Base-by-base conservation (phyloP, 2,113 vertebrate genomes). In the Sebastes schlegelii region DNA sequence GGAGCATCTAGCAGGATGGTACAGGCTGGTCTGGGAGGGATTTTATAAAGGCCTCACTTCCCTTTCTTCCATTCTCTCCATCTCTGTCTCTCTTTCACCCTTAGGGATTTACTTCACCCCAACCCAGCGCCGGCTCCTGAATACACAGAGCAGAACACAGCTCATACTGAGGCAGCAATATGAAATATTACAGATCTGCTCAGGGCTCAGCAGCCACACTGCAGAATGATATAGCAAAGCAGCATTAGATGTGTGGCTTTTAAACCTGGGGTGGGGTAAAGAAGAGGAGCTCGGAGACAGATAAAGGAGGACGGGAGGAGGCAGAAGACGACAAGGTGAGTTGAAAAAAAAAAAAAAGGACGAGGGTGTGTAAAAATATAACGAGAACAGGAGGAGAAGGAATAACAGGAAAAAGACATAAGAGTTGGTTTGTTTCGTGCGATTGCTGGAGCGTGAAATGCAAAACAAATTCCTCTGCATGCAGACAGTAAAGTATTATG, bases 131-230 rank as follows among this genome's bases (percentile, higher is more conserved):
- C 26, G 70, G 23, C 55, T 23, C 34, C 70, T 65, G 66, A 73
- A 72, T 43, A 72, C 71, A 76, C 79, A 78, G 70, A 61, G 45
- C 54, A 62, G 2, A 66, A 54, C 67, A 73, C 62, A 80, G 86
- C 72, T 80, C 43, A 77, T 46, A 81, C 77, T 45, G 73, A 85
- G 79, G 77, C 76, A 74, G 80, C 77, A 79, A 68, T 78, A 82
- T 80, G 63, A 75, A 64, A 85, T 68, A 79, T 73, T 34, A 76
- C 55, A 6, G 61, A 77, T 85, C 49, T 83, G 79, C 86, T 74
- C 43, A 10, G 55, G 82, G 84, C 73, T 82, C 67, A 67, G 84
- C 63, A 63, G 73, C n/a, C 75, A 40, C 71, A 61, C 66, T 69
- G 82, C 67, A 5, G 26, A 52, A 54, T 23, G 4, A 58, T 48